A percentile compares a stretch with the other conserved stretches of the same genome.
These are phyloP conservation scores for Bimastos eiseni DNA, from an alignment of 2,888 invertebrate species.

Conservation along the genomic window DNA sequence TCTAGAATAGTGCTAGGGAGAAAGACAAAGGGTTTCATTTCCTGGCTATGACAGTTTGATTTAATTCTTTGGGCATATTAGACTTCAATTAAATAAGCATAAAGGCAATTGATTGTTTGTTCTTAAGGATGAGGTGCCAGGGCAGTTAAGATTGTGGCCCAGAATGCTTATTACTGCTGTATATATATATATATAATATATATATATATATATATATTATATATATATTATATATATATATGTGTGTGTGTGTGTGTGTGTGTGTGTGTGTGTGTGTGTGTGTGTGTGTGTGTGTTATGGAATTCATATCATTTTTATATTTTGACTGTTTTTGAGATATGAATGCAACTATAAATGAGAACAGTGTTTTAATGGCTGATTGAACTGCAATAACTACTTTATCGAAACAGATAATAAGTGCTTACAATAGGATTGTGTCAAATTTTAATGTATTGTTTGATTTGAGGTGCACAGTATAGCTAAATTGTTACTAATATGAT, in stretches of 20 bases:
- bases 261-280: too few relatives aligned
- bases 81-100: background rate
- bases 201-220: background rate
- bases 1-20: background rate
- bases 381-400: constrained; percentile 2
- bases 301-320: background rate
- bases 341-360: background rate
- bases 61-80: background rate
- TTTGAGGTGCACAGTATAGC: too few relatives aligned
- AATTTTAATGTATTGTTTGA: background rate
- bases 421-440: background rate
- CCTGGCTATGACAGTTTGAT: background rate
- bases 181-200: background rate
- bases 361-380: constrained; percentile 5
- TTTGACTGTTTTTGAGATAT: background rate
- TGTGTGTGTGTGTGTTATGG: background rate
- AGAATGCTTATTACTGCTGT: background rate
- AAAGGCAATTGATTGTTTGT: background rate
- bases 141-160: too few relatives aligned
- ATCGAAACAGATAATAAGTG: background rate
- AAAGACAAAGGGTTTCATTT: background rate
- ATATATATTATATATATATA: too few relatives aligned
- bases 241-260: too few relatives aligned
- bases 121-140: background rate
- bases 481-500: background rate